Conservation (phyloP, 2,888 invertebrate species). For the Heliconius erato region DNA sequence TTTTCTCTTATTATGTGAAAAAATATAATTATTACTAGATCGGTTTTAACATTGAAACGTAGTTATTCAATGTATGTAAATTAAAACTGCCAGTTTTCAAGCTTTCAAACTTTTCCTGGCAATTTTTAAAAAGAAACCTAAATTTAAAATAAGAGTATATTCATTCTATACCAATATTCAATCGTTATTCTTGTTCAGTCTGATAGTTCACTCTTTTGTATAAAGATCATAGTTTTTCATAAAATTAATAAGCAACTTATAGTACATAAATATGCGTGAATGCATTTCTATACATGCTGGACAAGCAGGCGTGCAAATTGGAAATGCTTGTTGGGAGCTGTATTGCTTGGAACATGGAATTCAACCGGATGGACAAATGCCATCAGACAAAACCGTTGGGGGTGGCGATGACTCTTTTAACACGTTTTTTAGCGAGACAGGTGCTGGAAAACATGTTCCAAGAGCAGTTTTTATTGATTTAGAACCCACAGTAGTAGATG, state of each 20-base stretch:
- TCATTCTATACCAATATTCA: background rate
- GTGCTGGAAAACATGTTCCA: slow-evolving; percentile 97
- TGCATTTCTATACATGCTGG: slow-evolving; percentile 82
- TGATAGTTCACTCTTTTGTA: slow-evolving; percentile 18
- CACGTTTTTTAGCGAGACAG: slow-evolving; percentile 97
- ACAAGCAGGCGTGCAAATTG: slow-evolving; percentile 91
- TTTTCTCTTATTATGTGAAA: too few relatives aligned
- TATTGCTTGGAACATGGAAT: slow-evolving; percentile 94
- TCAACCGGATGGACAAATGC: slow-evolving; percentile 94
- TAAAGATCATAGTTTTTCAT: slow-evolving; percentile 15
- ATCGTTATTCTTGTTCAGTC: slow-evolving; percentile 10
- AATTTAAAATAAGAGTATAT: slow-evolving; percentile 7
- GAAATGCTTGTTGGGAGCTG: slow-evolving; percentile 94
- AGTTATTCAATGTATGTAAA: too few relatives aligned
- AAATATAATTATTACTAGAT: too few relatives aligned
- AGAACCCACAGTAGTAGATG: slow-evolving; percentile 98
- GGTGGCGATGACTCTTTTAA: slow-evolving; percentile 98
- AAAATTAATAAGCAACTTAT: slow-evolving; percentile 5
- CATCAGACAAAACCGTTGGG: slow-evolving; percentile 92
- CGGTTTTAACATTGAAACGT: too few relatives aligned
- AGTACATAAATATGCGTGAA: slow-evolving; percentile 70
- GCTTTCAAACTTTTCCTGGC: background rate
- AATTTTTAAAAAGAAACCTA: background rate
- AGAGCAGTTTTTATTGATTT: slow-evolving; percentile 97
- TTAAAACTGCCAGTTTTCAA: background rate